Evolutionary conservation across 2,888 invertebrate genomes (phyloP), one percentile per base, ranked within the genome.

Genomic region (Nomada fucata): DNA sequence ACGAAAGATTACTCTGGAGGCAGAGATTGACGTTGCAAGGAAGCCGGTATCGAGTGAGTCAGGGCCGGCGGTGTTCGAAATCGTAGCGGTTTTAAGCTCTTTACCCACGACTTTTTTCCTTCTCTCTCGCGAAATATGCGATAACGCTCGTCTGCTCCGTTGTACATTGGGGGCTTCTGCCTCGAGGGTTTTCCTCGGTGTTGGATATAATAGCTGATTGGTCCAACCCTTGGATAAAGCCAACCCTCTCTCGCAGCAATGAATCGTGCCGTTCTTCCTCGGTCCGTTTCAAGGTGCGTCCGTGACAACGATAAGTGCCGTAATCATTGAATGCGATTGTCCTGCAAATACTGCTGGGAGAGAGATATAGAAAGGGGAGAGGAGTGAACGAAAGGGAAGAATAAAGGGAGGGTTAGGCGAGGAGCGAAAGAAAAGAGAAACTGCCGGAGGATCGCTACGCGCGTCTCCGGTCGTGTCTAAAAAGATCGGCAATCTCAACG

Each of bases 141-240:
- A 76, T 72, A 81, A 78, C 64, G 55, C 53, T 72, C 18, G 18
- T 71, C 68, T 61, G 36, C 53, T 36, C 59, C 69, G 68, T n/a
- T 60, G 71, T 57, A 65, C 69, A 50, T 53, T 20, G 61, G 29
- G 50, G 63, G 73, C 70, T 57, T 67, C 74, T 36, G 23, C 44
- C 52, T 74, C 55, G 52, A 55, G 68, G 79, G 76, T 76, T 80
- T 85, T 83, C 82, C 88, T 89, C 44, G 88, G 88, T 76, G 89
- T 88, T 89, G 88, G 88, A 88, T 88, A 88, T 89, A 60, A 61
- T 71, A 89, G 61, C 64, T 75, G 73, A 73, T 88, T 88, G 88
- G 89, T 89, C 88, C 89, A 87, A 88, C 86, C 88, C 89, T 85
- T 86, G 89, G 89, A 72, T 79, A 83, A 85, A 60, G 71, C 72